phyloP scores from a whole-genome alignment of 2,888 invertebrate genomes.

The Mythimna impura region DNA sequence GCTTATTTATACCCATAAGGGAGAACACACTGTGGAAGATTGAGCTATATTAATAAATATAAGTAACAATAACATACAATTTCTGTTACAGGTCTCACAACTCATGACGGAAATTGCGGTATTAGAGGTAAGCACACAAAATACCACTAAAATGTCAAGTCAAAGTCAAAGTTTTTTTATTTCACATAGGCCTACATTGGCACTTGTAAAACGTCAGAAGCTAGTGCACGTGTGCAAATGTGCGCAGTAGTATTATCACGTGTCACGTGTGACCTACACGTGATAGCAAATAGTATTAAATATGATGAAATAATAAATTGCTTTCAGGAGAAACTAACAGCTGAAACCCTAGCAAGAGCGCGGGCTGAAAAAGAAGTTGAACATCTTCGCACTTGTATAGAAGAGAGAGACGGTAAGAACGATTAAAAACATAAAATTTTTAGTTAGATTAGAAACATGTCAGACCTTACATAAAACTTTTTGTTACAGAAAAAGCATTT shows the following conservation, averaged over 20 bases:
- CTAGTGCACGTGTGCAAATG: no score
- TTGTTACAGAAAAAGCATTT: slow-evolving; percentile 76
- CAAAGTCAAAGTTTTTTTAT: no score
- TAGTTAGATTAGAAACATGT: neutral
- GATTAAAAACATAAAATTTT: neutral
- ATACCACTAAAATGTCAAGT: no score
- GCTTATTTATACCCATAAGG: no score
- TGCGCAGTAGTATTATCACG: no score
- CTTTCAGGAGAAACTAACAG: slow-evolving; percentile 77
- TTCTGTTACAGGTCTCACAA: slow-evolving; percentile 72
- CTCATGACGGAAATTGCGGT: slow-evolving; percentile 77
- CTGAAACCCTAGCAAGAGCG: slow-evolving; percentile 75
- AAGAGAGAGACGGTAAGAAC: slow-evolving; percentile 80
- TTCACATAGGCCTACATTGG: no score
- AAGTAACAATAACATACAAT: neutral
- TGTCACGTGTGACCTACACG: no score
- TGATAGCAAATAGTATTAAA: neutral
- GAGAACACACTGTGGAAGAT: no score
- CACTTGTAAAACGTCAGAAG: no score
- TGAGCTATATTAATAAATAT: no score
- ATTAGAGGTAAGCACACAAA: slow-evolving; percentile 74
- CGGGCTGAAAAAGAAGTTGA: slow-evolving; percentile 79
- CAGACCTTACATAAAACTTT: slow-evolving; percentile 29
- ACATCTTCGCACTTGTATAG: slow-evolving; percentile 79
- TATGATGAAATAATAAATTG: neutral